phyloP scores from a whole-genome alignment of 37 sponge, comb jelly and placozoan genomes.

The Lycopodina hypogea region DNA sequence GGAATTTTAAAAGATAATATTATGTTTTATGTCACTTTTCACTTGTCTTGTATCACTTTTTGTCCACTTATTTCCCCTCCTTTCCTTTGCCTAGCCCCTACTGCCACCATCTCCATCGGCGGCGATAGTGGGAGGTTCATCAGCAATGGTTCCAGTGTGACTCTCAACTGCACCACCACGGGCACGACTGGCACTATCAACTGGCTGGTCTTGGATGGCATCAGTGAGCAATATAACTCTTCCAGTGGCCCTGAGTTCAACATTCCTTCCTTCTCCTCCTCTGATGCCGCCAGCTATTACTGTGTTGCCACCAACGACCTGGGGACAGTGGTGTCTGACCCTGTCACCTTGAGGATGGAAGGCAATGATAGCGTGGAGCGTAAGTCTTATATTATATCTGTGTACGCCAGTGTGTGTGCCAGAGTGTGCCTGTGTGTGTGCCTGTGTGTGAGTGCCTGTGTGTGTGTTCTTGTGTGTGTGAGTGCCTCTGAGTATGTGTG shows the following conservation, averaged over 20 bases:
- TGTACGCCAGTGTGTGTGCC: too few relatives aligned
- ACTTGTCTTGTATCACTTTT: too few relatives aligned
- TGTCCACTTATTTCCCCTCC: neutral
- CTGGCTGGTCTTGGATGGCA: neutral
- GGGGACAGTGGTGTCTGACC: slow-evolving; percentile 3
- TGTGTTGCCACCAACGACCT: slow-evolving; percentile 7
- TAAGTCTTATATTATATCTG: neutral
- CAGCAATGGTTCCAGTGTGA: neutral
- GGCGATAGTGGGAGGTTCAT: neutral
- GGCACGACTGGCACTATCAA: neutral
- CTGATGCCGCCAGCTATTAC: slow-evolving; percentile 6
- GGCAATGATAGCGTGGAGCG: neutral
- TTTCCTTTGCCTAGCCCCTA: neutral
- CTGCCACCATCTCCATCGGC: neutral
- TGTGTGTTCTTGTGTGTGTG: too few relatives aligned
- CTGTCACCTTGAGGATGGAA: neutral
- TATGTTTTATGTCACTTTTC: too few relatives aligned
- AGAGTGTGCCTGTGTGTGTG: too few relatives aligned
- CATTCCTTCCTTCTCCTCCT: neutral
- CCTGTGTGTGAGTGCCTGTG: too few relatives aligned
- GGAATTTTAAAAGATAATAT: too few relatives aligned
- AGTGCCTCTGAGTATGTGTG: too few relatives aligned
- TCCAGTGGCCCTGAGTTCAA: neutral
- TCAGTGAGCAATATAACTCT: neutral
- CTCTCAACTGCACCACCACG: slow-evolving; percentile 4